Evolutionary conservation across 2,113 vertebrate species (phyloP).

Genomic region (Albula glossodonta): DNA sequence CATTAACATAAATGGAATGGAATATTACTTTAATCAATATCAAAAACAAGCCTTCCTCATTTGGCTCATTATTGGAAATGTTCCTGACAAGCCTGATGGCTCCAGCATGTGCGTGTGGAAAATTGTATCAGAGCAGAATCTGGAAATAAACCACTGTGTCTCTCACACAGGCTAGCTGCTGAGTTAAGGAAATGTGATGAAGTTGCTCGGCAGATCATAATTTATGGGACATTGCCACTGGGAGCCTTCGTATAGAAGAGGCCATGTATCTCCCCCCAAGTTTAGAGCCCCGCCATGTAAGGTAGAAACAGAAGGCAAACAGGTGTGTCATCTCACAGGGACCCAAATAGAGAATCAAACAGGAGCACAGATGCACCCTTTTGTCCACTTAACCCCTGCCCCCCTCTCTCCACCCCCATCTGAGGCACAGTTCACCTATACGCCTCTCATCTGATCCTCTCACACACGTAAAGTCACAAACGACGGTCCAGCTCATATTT

Average conservation of each 20-base stretch:
- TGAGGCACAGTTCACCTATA: neutral
- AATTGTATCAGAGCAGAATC: neutral
- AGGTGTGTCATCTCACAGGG: constrained; percentile 43
- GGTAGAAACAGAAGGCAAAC: constrained; percentile 39
- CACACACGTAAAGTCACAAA: neutral
- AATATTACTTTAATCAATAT: neutral
- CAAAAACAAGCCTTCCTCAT: neutral
- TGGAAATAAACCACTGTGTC: constrained; percentile 13
- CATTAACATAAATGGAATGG: neutral
- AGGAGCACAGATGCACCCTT: neutral
- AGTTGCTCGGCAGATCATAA: constrained; percentile 50
- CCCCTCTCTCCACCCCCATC: neutral
- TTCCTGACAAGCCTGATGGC: neutral
- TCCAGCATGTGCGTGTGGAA: neutral
- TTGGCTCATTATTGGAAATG: neutral
- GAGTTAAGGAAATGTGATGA: constrained; percentile 68
- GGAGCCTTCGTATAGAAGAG: constrained; percentile 49
- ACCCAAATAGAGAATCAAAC: constrained; percentile 48
- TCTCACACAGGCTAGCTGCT: constrained; percentile 40
- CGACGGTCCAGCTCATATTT: neutral
- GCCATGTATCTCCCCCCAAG: constrained; percentile 57
- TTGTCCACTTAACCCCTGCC: neutral
- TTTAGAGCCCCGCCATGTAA: constrained; percentile 67
- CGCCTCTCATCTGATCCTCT: no score
- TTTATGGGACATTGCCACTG: constrained; percentile 58